These are phyloP conservation scores for Anthophora plumipes DNA, from an alignment of 2,888 invertebrate species.

Conservation along the genomic window DNA sequence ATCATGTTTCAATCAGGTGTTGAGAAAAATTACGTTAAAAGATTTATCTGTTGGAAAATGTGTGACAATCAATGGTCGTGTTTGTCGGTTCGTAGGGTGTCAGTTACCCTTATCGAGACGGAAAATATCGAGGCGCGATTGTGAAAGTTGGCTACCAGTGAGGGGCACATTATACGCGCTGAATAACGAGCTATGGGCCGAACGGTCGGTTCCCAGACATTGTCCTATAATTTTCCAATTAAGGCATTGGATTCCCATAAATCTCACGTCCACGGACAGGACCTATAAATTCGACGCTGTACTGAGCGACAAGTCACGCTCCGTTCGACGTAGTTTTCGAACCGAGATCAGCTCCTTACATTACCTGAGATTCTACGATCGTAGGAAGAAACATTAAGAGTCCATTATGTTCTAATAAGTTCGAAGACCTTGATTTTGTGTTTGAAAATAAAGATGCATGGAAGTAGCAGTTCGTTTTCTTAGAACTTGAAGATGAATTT, in stretches of 20 bases:
- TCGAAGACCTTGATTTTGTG: too few relatives aligned
- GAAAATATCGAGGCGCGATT: slow-evolving; percentile 53
- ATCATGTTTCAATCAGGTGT: not conserved
- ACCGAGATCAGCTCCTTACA: slow-evolving; percentile 36
- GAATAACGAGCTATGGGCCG: slow-evolving; percentile 64
- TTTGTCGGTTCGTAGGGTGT: not conserved
- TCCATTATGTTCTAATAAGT: not conserved
- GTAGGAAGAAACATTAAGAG: not conserved
- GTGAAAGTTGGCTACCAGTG: slow-evolving; percentile 34
- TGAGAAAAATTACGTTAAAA: not conserved
- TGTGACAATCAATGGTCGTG: not conserved
- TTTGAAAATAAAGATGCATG: too few relatives aligned
- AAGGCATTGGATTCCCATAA: slow-evolving; percentile 78
- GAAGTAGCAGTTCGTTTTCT: too few relatives aligned
- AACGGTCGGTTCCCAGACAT: slow-evolving; percentile 68
- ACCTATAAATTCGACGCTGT: slow-evolving; percentile 75
- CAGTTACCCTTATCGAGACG: slow-evolving; percentile 14
- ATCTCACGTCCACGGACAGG: slow-evolving; percentile 66
- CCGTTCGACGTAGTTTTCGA: slow-evolving; percentile 45
- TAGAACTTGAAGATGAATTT: too few relatives aligned
- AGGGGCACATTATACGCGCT: slow-evolving; percentile 62
- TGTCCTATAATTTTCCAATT: slow-evolving; percentile 80
- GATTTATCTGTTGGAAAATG: not conserved
- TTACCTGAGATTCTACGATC: slow-evolving; percentile 14
- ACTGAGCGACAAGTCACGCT: slow-evolving; percentile 64